A percentile compares a stretch with the other conserved stretches of the same genome.
phyloP scores from a whole-genome alignment of 2,888 invertebrate genomes.

The Coleophora flavipennella region DNA sequence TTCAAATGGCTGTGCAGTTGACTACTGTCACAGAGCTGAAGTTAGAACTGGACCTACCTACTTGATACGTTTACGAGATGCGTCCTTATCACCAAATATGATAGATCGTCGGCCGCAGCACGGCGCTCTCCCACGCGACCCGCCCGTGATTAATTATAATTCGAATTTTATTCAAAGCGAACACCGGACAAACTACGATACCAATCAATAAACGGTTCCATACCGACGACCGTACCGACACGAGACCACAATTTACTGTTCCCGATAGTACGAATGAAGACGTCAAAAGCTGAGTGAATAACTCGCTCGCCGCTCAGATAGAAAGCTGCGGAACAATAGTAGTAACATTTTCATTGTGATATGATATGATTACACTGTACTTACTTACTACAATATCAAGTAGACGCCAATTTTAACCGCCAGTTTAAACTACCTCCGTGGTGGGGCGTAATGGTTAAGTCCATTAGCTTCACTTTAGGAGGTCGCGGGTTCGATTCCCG shows the following conservation, averaged over 20 bases:
- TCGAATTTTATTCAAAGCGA: constrained; percentile 74
- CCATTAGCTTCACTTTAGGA: too few relatives aligned
- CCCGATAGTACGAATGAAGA: constrained; percentile 64
- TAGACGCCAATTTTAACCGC: too few relatives aligned
- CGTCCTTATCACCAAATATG: constrained; percentile 71
- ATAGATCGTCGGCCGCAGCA: constrained; percentile 63
- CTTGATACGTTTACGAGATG: constrained; percentile 61
- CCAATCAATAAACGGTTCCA: constrained; percentile 72
- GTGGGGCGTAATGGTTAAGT: too few relatives aligned
- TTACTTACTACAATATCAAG: constrained; percentile 35
- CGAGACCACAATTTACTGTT: constrained; percentile 68
- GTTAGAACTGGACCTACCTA: constrained; percentile 49
- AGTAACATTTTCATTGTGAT: constrained; percentile 49
- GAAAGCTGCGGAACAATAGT: constrained; percentile 54
- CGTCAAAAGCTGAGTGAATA: constrained; percentile 55
- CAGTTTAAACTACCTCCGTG: too few relatives aligned
- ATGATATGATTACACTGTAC: constrained; percentile 19
- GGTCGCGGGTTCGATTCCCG: too few relatives aligned
- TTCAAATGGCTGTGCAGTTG: constrained; percentile 36
- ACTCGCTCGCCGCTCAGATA: constrained; percentile 46
- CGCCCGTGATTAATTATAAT: constrained; percentile 71
- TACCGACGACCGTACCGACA: constrained; percentile 67
- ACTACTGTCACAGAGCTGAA: constrained; percentile 48
- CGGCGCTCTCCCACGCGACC: constrained; percentile 68
- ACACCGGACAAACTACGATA: constrained; percentile 71